Evolutionary conservation across 2,888 invertebrate species (phyloP).

Genomic region (Standfussiana lucernea): DNA sequence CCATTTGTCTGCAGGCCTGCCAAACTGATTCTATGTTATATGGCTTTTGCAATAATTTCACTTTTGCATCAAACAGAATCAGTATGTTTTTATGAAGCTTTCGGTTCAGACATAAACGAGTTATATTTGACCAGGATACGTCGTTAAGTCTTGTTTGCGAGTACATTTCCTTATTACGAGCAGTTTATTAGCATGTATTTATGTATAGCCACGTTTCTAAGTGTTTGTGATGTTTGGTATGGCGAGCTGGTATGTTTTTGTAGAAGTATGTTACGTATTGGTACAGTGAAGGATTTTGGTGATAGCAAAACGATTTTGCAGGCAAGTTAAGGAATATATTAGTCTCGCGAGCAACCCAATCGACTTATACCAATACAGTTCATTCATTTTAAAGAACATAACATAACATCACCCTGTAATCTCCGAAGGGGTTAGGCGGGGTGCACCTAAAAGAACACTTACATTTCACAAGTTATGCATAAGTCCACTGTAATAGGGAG

Average conservation of each 20-base stretch:
- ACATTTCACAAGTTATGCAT: too few species aligned
- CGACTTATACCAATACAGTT: too few species aligned
- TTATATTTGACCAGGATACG: conserved; percentile 42
- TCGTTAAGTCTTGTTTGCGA: conserved; percentile 30
- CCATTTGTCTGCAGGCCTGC: not conserved
- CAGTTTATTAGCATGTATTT: conserved; percentile 47
- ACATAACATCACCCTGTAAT: too few species aligned
- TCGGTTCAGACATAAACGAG: not conserved
- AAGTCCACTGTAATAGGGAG: too few species aligned
- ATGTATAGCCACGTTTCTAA: conserved; percentile 38
- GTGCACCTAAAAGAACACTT: too few species aligned
- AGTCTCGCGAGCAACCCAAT: not conserved
- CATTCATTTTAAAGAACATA: too few species aligned
- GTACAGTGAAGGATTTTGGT: not conserved
- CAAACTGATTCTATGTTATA: not conserved
- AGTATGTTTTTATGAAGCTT: not conserved
- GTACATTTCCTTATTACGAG: conserved; percentile 4
- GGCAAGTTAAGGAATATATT: not conserved
- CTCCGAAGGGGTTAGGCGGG: too few species aligned
- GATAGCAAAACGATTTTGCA: not conserved
- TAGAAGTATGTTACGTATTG: not conserved
- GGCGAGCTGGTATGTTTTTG: conserved; percentile 7
- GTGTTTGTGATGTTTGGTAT: not conserved
- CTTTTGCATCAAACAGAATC: not conserved
- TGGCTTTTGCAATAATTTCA: not conserved